A percentile compares a stretch with the other conserved stretches of the same genome.
Conservation (phyloP, 2,113 vertebrate species). For the Hypocryptadius cinnamomeus region DNA sequence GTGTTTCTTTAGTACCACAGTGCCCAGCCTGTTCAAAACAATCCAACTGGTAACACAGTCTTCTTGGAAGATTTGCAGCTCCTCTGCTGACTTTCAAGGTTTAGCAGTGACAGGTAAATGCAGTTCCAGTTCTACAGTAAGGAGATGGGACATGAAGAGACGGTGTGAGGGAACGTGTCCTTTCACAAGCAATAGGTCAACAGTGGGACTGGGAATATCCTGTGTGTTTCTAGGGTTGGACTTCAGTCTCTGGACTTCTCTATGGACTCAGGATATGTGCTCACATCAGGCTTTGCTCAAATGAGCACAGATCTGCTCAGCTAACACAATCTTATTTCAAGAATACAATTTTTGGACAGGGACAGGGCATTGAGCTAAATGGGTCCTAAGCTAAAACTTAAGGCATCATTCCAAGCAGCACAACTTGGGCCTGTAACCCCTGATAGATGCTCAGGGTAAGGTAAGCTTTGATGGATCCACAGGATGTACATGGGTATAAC, state of each 20-base stretch:
- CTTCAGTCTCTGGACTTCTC: neutral
- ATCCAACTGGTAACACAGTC: neutral
- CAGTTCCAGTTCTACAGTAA: neutral
- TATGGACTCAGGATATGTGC: neutral
- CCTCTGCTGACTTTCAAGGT: neutral
- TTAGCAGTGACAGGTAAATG: neutral
- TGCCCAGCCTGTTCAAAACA: neutral
- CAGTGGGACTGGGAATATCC: neutral
- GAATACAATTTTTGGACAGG: neutral
- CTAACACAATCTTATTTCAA: neutral
- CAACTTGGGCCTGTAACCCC: neutral
- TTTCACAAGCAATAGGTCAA: neutral
- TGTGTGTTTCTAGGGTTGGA: neutral
- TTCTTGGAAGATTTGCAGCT: neutral
- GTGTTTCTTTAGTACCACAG: neutral
- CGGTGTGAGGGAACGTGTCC: neutral
- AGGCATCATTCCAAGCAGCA: neutral
- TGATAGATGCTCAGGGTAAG: neutral
- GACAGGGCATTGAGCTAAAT: neutral
- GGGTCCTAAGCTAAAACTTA: neutral
- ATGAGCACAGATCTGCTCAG: neutral
- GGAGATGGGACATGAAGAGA: neutral
- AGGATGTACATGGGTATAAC: neutral
- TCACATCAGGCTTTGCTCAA: neutral
- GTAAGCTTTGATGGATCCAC: rapidly evolving